Evolutionary conservation across 2,797 vertebrate genomes (phyloP), one percentile per base, ranked within the genome.

Genomic region (Bryconaethiops microstoma): DNA sequence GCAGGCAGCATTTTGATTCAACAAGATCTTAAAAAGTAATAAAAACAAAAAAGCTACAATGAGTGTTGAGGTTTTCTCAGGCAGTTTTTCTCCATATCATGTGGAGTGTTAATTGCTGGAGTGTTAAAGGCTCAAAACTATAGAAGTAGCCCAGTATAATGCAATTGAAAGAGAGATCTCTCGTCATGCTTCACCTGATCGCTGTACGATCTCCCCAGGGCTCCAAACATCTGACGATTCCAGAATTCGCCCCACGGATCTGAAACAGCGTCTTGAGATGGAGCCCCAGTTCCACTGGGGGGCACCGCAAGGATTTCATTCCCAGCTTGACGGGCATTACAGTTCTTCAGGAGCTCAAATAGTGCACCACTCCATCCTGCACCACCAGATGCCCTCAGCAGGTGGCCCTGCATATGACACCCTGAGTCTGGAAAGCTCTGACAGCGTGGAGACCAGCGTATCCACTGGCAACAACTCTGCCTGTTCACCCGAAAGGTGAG

Each of bases 401-500:
- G 95, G 94, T 0, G 80, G 83, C 0, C 93, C 93, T 75, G 95
- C 97, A 0, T 99, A 98, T 0, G 98, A 99, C 95, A 99, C 98
- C 0, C 93, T 99, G 83, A 99, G 98, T 88, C 91, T 99, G 91
- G 98, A 99, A 92, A 99, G 98, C 91, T 99, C 98, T 0, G 97
- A 99, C 95, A 99, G 98, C 90, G 78, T 97, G 93, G 98, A 99
- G 87, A 99, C 98, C 92, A 98, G 95, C 89, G 92, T 98, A 91
- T 99, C 98, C 84, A 94, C 96, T 0, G 95, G 97, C 83, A 97
- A 92, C 89, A 92, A 96, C 91, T 99, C 97, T 0, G 95, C 95
- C 81, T 99, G 96, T 90, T 98, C 92, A 85, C 93, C 94, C 42
- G 94, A 95, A 92, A 94, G 94, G 94, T 95, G 75, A 85, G 77